Conservation (phyloP, 2,113 vertebrate species). For the Catagonus wagneri region DNA sequence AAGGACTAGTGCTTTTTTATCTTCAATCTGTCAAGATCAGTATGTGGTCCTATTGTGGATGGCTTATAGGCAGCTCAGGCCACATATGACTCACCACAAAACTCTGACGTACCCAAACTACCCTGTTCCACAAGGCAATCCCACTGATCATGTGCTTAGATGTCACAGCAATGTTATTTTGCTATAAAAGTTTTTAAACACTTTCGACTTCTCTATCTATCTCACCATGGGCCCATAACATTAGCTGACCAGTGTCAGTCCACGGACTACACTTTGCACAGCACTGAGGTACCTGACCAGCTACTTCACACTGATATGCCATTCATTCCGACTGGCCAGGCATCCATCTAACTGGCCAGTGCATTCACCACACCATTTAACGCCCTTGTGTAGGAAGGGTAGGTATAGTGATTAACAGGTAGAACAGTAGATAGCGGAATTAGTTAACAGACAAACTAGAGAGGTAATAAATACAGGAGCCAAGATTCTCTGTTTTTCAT, state of each 20-base stretch:
- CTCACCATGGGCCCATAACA: background rate
- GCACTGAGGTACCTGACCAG: background rate
- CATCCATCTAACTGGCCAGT: background rate
- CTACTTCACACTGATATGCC: background rate
- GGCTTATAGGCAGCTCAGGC: background rate
- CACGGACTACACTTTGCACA: background rate
- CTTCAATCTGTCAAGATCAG: background rate
- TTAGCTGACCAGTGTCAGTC: background rate
- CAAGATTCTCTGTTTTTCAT: background rate
- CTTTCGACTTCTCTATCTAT: background rate
- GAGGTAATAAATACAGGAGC: background rate
- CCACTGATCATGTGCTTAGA: background rate
- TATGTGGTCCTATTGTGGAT: background rate
- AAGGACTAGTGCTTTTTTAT: background rate
- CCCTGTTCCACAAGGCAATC: background rate
- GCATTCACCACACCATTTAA: background rate
- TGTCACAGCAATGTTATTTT: background rate
- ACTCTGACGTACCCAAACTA: background rate
- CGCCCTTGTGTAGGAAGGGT: background rate
- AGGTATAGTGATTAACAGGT: background rate
- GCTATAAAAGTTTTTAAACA: background rate
- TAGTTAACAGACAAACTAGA: background rate
- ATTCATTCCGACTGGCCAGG: background rate
- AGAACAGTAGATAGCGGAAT: background rate
- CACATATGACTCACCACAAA: background rate